Evolutionary conservation across 2,888 invertebrate genomes (phyloP), one percentile per base, ranked within the genome.

Genomic region (Anodontia alba): DNA sequence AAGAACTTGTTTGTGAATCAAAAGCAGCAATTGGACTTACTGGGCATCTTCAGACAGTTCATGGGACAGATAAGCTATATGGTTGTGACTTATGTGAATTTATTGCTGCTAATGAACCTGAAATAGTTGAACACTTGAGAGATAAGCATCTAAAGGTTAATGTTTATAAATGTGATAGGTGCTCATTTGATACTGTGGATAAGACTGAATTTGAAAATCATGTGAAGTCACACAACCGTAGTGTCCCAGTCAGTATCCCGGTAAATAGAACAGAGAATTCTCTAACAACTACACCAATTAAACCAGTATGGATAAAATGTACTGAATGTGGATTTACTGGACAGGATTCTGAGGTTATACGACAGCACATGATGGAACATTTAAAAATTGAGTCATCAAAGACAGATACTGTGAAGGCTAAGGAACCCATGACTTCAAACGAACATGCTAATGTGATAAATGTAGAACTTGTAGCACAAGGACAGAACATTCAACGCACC

Each of bases 281-380:
- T 5, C 7, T 7, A 23, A 20, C 1, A 17, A 17, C 20, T 33
- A 20, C 62, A 17, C 71, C 85, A 5, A 81, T 88, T 26, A 84
- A 87, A 69, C 83, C 84, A 68, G 83, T 93, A 12, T 88, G 91
- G 73, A 88, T 93, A 36, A 92, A 93, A 78, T 94, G 93, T 79
- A 90, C 93, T 0, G 93, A 91, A 75, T 94, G 94, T 89, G 93
- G 94, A 15, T 93, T 92, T 83, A 89, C 90, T 5, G 90, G 92
- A 12, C 83, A 86, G 26, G 88, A 90, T 36, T 87, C 89, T 12
- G 89, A 90, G 31, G 74, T 86, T 1, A 90, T 94, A 80, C 88
- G 87, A 73, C 79, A 88, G 23, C 94, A 94, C 74, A 91, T 93
- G 91, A 87, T 90, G 80, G 83, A 86, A 15, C 93, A 93, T 74